Conservation (phyloP, 2,888 invertebrate genomes). For the Julus scanicus region DNA sequence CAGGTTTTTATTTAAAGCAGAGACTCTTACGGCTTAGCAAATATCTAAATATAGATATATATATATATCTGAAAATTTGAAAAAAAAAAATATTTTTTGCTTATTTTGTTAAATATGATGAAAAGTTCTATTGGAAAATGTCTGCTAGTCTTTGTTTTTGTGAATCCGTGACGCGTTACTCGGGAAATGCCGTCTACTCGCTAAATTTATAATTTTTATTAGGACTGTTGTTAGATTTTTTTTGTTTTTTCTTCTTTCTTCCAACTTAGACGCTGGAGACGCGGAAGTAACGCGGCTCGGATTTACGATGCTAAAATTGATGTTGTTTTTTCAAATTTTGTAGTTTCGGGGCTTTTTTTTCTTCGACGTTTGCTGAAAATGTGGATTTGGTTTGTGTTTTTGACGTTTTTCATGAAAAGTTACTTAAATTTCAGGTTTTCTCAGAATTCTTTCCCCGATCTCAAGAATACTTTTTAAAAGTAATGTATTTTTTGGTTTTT, state of each 20-base stretch:
- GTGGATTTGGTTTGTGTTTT: background rate
- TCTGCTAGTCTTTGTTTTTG: background rate
- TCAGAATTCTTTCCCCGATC: background rate
- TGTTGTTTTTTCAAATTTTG: slow-evolving; percentile 1
- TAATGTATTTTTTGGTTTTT: background rate
- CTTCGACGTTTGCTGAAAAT: background rate
- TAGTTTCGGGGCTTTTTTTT: background rate
- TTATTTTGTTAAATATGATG: slow-evolving; percentile 1
- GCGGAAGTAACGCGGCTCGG: background rate
- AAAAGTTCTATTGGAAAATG: background rate
- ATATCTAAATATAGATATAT: background rate
- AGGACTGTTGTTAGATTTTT: background rate
- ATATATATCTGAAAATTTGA: background rate
- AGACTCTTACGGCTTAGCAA: background rate
- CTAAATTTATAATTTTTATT: background rate
- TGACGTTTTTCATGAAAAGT: background rate
- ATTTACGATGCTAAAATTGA: background rate
- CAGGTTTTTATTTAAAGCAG: background rate
- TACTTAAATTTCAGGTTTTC: background rate
- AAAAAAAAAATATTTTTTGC: slow-evolving; percentile 1
- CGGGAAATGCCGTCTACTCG: background rate
- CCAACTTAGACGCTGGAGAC: background rate
- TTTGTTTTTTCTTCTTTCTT: background rate
- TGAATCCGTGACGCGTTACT: background rate
- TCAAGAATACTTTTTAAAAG: background rate